phyloP scores from a whole-genome alignment of 1,140 invertebrate species.

The Bombus sylvicola region DNA sequence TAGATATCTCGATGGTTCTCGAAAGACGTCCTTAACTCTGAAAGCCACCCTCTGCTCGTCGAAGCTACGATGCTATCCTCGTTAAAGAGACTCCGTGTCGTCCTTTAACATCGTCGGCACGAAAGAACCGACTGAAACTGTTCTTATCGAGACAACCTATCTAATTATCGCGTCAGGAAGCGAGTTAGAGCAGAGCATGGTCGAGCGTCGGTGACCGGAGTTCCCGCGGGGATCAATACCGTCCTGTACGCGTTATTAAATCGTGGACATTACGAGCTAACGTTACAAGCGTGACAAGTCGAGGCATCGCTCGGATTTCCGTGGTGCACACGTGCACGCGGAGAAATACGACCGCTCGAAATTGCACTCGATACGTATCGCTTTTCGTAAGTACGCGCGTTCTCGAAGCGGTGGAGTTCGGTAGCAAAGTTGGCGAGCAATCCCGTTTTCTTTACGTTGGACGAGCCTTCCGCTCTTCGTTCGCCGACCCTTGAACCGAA shows the following conservation, averaged over 20 bases:
- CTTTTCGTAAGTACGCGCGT: no score
- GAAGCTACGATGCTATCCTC: no score
- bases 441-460: no score
- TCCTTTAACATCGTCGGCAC: neutral
- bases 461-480: no score
- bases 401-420: no score
- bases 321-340: conserved; percentile 6
- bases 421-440: no score
- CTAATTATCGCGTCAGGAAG: conserved; percentile 59
- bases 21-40: neutral
- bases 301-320: conserved; percentile 7
- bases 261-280: conserved; percentile 58
- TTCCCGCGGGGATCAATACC: conserved; percentile 67
- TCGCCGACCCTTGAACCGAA: no score
- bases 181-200: conserved; percentile 47
- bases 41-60: neutral
- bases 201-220: conserved; percentile 22
- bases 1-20: neutral
- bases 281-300: conserved; percentile 17
- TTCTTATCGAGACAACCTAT: conserved; percentile 56
- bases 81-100: no score
- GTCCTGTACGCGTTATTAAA: conserved; percentile 66
- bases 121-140: conserved; percentile 12
- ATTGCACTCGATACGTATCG: conserved; percentile 65
- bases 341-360: conserved; percentile 67